These are phyloP conservation scores for Linyphia triangularis DNA, from an alignment of 2,888 invertebrate species.

Conservation along the genomic window DNA sequence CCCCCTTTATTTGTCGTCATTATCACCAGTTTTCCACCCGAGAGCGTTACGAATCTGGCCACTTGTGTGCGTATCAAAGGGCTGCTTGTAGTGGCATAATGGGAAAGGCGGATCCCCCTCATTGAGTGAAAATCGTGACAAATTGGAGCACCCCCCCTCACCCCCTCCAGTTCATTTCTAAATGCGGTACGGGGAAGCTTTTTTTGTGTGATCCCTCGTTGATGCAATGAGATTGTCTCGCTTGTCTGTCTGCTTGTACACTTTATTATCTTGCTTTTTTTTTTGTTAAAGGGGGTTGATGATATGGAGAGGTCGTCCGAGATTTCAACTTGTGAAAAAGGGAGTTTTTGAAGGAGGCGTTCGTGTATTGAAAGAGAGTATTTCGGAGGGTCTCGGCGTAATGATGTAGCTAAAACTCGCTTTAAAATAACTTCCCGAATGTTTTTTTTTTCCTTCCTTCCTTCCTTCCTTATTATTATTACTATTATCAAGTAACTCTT, in stretches of 20 bases:
- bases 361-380: constrained; percentile 21
- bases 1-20: constrained; percentile 28
- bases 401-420: too few species aligned
- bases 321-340: background rate
- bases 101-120: constrained; percentile 36
- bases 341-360: background rate
- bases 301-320: background rate
- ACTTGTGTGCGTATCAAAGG: constrained; percentile 45
- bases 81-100: constrained; percentile 17
- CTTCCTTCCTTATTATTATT: background rate
- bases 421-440: too few species aligned
- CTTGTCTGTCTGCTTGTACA: constrained; percentile 30
- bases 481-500: too few species aligned
- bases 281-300: background rate
- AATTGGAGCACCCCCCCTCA: constrained; percentile 59
- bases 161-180: too few species aligned
- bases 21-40: constrained; percentile 7
- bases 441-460: background rate
- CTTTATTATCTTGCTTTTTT: background rate
- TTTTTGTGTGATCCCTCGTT: background rate
- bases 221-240: constrained; percentile 32
- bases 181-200: background rate
- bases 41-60: constrained; percentile 8
- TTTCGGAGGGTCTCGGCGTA: background rate
- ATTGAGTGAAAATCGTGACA: constrained; percentile 66